These are phyloP conservation scores for Nysson spinosus DNA, from an alignment of 2,888 invertebrate genomes.

Conservation along the genomic window DNA sequence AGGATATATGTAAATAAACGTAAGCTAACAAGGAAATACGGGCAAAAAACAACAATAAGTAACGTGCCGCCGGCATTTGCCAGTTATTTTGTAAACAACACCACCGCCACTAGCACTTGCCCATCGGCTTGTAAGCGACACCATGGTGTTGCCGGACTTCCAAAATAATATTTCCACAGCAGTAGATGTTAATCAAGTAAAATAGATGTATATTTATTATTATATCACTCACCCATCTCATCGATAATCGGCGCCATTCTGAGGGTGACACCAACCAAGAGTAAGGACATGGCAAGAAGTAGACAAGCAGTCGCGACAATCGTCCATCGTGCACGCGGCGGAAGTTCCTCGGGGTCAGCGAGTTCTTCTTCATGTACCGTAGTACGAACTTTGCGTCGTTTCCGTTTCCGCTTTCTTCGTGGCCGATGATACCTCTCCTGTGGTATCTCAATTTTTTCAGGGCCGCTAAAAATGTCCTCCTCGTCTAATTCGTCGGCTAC, in stretches of 20 bases:
- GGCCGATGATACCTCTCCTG: slow-evolving; percentile 69
- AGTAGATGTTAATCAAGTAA: too few species aligned
- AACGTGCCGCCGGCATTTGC: too few species aligned
- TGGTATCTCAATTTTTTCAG: slow-evolving; percentile 58
- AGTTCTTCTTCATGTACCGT: slow-evolving; percentile 78
- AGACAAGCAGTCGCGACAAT: slow-evolving; percentile 94
- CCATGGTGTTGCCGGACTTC: too few species aligned
- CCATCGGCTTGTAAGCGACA: too few species aligned
- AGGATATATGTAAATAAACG: too few species aligned
- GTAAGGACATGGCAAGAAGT: slow-evolving; percentile 91
- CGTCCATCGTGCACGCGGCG: slow-evolving; percentile 91
- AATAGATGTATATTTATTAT: too few species aligned
- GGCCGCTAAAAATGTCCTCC: slow-evolving; percentile 67
- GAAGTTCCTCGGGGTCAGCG: slow-evolving; percentile 89
- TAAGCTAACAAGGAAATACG: too few species aligned
- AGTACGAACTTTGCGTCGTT: slow-evolving; percentile 68
- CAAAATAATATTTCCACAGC: too few species aligned
- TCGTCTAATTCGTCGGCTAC: slow-evolving; percentile 78
- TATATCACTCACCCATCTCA: slow-evolving; percentile 94
- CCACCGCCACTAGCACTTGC: too few species aligned
- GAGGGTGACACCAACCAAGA: slow-evolving; percentile 93
- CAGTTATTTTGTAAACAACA: too few species aligned
- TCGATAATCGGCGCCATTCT: slow-evolving; percentile 97
- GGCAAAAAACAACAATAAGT: too few species aligned
- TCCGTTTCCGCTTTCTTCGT: slow-evolving; percentile 75